These are phyloP conservation scores for Serilophus lunatus DNA, from an alignment of 2,113 vertebrate genomes.

Conservation along the genomic window DNA sequence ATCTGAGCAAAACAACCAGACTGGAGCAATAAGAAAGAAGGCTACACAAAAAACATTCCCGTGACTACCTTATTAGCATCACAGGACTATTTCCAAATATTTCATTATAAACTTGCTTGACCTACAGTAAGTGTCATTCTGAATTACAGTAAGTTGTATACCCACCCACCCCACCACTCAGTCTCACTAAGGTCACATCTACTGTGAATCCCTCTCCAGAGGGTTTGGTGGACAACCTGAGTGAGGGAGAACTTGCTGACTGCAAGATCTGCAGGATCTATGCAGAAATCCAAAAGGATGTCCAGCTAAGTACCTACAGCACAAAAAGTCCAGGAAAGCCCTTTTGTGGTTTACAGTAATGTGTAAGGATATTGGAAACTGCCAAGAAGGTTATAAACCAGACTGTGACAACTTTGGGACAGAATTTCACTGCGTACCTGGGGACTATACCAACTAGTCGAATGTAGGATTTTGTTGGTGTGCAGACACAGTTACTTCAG, in stretches of 20 bases:
- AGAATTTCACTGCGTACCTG: background rate
- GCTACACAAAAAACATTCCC: background rate
- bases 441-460: background rate
- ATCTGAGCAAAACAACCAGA: background rate
- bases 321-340: background rate
- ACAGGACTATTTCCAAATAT: background rate
- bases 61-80: background rate
- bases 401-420: background rate
- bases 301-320: background rate
- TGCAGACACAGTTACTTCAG: background rate
- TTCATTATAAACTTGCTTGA: background rate
- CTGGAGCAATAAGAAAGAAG: background rate
- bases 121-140: background rate
- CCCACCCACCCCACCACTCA: background rate
- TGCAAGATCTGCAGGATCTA: background rate
- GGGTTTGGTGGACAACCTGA: fast-evolving
- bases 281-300: background rate
- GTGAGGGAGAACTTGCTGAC: background rate
- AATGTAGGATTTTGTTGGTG: background rate
- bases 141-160: background rate
- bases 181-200: background rate
- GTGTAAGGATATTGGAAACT: background rate
- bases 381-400: background rate
- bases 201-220: background rate
- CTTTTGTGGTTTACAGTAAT: background rate